These are phyloP conservation scores for Mesoligia furuncula DNA, from an alignment of 2,888 invertebrate genomes.

Conservation along the genomic window DNA sequence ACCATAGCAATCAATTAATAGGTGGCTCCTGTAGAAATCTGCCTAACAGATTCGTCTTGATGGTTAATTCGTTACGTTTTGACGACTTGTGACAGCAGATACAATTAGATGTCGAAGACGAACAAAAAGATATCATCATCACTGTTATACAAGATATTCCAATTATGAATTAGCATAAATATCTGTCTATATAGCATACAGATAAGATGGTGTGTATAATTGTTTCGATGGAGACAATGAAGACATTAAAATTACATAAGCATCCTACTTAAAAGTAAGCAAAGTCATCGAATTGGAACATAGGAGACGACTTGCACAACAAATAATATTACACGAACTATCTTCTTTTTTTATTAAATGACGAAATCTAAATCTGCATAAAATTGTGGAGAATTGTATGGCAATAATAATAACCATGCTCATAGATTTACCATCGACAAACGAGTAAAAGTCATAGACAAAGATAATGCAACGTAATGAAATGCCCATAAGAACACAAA, in stretches of 20 bases:
- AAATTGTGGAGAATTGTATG: background rate
- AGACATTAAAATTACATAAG: constrained; percentile 48
- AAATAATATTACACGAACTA: background rate
- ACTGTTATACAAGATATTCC: constrained; percentile 31
- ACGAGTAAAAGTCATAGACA: background rate
- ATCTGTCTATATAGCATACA: background rate
- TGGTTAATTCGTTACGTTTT: constrained; percentile 21
- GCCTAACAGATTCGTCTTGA: constrained; percentile 17
- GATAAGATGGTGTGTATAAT: constrained; percentile 17
- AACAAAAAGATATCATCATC: constrained; percentile 8
- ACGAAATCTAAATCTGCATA: background rate
- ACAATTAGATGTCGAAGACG: constrained; percentile 15
- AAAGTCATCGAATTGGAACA: background rate
- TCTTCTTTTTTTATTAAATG: background rate
- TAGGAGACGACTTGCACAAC: background rate
- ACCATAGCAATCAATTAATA: constrained; percentile 14
- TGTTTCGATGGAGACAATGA: constrained; percentile 38
- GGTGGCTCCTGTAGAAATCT: constrained; percentile 11
- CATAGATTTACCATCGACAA: background rate
- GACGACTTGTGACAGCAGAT: constrained; percentile 24
- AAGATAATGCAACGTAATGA: constrained; percentile 2
- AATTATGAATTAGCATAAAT: constrained; percentile 17
- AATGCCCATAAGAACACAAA: constrained; percentile 11
- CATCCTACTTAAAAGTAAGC: background rate
- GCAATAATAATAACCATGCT: background rate